These are phyloP conservation scores for Oophaga sylvatica DNA, from an alignment of 2,797 vertebrate genomes.

Conservation along the genomic window DNA sequence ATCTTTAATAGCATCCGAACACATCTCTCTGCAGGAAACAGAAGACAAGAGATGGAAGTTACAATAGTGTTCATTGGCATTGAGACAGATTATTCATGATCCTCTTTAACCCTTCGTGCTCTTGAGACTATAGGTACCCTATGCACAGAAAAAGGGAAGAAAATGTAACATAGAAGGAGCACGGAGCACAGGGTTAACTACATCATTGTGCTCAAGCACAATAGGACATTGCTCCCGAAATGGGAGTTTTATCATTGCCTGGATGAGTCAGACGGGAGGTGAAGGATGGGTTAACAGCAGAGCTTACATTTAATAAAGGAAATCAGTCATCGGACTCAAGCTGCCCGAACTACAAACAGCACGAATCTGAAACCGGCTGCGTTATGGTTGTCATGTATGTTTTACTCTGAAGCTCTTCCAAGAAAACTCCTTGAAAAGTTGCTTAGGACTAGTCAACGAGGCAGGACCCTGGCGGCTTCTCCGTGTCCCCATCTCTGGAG, in stretches of 20 bases:
- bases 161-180: not conserved
- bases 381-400: no score
- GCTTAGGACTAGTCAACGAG: no score
- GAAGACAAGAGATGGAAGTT: constrained; percentile 55
- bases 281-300: constrained; percentile 12
- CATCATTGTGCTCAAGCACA: not conserved
- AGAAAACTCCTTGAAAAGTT: no score
- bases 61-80: not conserved
- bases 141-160: not conserved
- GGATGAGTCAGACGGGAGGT: constrained; percentile 1
- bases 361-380: no score
- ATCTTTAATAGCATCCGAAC: constrained; percentile 78
- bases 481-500: no score
- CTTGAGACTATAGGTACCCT: not conserved
- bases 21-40: constrained; percentile 83
- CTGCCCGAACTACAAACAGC: no score
- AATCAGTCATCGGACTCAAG: no score
- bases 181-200: constrained; percentile 13
- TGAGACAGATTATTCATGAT: constrained; percentile 24
- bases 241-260: constrained; percentile 3
- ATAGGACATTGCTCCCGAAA: constrained; percentile 6
- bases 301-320: not conserved
- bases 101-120: not conserved
- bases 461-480: no score
- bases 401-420: no score